Percentiles rank a stretch among this genome's conserved stretches.
Conservation (phyloP, 1,140 invertebrate genomes). For the Prorops nasuta region DNA sequence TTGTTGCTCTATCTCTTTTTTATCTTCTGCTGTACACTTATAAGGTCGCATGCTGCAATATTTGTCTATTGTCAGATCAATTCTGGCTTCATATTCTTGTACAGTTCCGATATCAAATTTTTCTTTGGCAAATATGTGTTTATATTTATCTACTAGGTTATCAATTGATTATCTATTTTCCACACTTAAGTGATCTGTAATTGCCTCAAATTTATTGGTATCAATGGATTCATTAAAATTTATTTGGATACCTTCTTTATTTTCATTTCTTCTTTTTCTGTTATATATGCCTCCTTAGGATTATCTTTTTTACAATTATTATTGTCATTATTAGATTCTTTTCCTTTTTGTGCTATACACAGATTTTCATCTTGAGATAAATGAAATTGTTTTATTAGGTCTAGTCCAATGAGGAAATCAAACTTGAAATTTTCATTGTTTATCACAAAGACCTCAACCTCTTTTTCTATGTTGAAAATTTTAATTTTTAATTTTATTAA, state of each 20-base stretch:
- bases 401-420: constrained; percentile 14
- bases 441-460: constrained; percentile 6
- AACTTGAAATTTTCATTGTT: constrained; percentile 9
- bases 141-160: constrained; percentile 27
- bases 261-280: neutral
- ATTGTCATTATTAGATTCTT: neutral
- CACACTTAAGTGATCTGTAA: constrained; percentile 3
- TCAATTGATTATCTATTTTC: constrained; percentile 19
- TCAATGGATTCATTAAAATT: constrained; percentile 23
- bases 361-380: constrained; percentile 13
- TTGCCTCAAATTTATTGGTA: constrained; percentile 17
- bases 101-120: constrained; percentile 37
- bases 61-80: constrained; percentile 38
- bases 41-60: constrained; percentile 41
- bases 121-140: constrained; percentile 39
- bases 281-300: constrained; percentile 9
- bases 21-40: constrained; percentile 36
- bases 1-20: constrained; percentile 41
- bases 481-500: constrained; percentile 5
- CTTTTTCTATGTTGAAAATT: constrained; percentile 11
- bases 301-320: neutral
- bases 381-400: constrained; percentile 15
- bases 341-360: constrained; percentile 4
- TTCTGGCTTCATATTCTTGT: constrained; percentile 28
- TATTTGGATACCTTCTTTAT: neutral